Base-by-base conservation (phyloP, 2,888 invertebrate species). In the Alsophila aescularia region DNA sequence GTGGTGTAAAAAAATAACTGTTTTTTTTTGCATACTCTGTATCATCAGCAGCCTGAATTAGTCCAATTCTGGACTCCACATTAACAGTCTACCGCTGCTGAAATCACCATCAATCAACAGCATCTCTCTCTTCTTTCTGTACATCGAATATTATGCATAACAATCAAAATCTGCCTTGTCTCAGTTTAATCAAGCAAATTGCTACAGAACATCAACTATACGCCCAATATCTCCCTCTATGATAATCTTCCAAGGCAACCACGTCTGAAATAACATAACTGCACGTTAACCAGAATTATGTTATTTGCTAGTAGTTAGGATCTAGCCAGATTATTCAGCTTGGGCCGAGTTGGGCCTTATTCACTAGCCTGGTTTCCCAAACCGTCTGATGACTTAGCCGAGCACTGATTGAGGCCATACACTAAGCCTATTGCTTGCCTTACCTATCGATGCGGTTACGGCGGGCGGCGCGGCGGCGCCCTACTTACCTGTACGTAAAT, bases 371-470 rank as follows among this genome's bases (percentile, higher is more conserved):
- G 44, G 44, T 44, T 55, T 24, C 49, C 27, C 18, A 53, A 54
- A 49, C 43, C 45, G 31, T 55, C 50, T 40, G 54, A 49, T 54
- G 40, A 50, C 55, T 55, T 55, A 44, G 44, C 44, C 49, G 39
- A 55, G 55, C 55, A 50, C 50, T 55, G 50, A 55, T 50, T 55
- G 41, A 40, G 55, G 54, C 42, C 43, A 40, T 34, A 45, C 44
- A 48, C 35, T 55, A 55, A 50, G 55, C 50, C 55, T 41, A 40
- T 49, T 49, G 44, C 49, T 40, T 44, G 54, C 49, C 40, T 42
- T 44, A 41, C 40, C 49, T 49, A 55, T 50, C 34, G 44, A 14
- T 40, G 48, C 12, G 54, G 54, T 49, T 49, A 39, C 35, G 21
- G 36, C 41, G 27, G n/a, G n/a, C n/a, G n/a, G n/a, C n/a, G 41